Conservation (phyloP, 2,113 vertebrate species). For the Edolisoma coerulescens region DNA sequence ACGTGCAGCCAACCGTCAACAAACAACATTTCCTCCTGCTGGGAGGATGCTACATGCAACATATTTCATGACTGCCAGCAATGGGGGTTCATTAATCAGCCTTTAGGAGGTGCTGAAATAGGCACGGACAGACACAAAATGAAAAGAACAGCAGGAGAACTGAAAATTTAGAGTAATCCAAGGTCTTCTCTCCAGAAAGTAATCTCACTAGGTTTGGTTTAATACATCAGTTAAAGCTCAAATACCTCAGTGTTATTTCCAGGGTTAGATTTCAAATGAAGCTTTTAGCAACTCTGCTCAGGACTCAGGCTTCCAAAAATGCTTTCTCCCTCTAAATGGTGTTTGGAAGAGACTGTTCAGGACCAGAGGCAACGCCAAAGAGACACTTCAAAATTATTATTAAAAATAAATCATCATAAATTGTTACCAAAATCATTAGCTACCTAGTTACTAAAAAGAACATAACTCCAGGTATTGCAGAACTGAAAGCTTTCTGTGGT, state of each 20-base stretch:
- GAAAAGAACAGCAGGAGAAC: background rate
- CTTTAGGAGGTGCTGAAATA: slow-evolving; percentile 32
- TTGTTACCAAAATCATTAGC: background rate
- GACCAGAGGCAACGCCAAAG: background rate
- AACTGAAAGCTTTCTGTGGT: background rate
- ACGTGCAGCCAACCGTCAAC: background rate
- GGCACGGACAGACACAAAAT: background rate
- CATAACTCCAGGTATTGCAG: background rate
- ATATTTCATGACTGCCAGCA: slow-evolving; percentile 8
- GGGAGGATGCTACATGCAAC: background rate
- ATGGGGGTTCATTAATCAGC: slow-evolving; percentile 7
- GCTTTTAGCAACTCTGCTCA: background rate
- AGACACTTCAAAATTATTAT: background rate
- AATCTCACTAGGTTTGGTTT: background rate
- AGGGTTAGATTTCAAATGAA: background rate
- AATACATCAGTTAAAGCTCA: background rate
- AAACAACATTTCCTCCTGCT: background rate
- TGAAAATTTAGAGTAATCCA: background rate
- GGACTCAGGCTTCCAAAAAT: background rate
- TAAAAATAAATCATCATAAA: background rate
- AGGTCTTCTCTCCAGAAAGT: background rate
- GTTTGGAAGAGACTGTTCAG: background rate
- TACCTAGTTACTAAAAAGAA: background rate
- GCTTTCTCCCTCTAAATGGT: background rate
- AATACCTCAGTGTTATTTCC: background rate